These are phyloP conservation scores for Sprattus sprattus DNA, from an alignment of 2,113 vertebrate species.

Conservation along the genomic window DNA sequence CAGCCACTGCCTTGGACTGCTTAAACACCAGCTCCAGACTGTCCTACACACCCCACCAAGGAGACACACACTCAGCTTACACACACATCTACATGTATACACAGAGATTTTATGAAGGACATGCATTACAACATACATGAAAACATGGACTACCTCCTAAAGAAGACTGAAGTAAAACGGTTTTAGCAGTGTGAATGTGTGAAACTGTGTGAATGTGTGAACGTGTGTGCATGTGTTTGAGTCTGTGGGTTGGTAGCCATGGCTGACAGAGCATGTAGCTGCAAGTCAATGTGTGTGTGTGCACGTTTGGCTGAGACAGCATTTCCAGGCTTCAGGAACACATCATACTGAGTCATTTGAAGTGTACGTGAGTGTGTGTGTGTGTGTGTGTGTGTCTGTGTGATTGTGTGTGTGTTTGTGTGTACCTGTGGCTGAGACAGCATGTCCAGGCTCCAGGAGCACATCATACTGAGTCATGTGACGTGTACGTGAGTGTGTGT, in stretches of 20 bases:
- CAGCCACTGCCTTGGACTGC: slow-evolving; percentile 94
- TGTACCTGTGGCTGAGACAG: background rate
- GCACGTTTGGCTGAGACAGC: background rate
- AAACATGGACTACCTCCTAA: background rate
- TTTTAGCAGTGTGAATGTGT: background rate
- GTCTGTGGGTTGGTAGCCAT: background rate
- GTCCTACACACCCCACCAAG: slow-evolving; percentile 73
- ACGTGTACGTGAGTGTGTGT: slow-evolving; percentile 13
- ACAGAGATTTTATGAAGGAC: background rate
- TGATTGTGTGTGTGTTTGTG: background rate
- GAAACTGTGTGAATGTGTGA: no score
- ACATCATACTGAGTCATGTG: background rate
- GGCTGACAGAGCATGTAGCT: background rate
- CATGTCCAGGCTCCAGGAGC: background rate
- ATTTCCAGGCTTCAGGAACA: background rate
- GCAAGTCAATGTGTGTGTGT: background rate
- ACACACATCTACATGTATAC: slow-evolving; percentile 17
- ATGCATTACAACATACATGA: no score
- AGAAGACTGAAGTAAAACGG: no score
- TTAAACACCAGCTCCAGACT: slow-evolving; percentile 98
- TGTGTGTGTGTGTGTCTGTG: background rate
- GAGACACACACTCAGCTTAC: slow-evolving; percentile 17
- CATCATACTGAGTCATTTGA: background rate
- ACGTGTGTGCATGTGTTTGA: background rate
- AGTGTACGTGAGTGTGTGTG: background rate